These are phyloP conservation scores for Philhelius pedissequus DNA, from an alignment of 2,888 invertebrate species.

Conservation along the genomic window DNA sequence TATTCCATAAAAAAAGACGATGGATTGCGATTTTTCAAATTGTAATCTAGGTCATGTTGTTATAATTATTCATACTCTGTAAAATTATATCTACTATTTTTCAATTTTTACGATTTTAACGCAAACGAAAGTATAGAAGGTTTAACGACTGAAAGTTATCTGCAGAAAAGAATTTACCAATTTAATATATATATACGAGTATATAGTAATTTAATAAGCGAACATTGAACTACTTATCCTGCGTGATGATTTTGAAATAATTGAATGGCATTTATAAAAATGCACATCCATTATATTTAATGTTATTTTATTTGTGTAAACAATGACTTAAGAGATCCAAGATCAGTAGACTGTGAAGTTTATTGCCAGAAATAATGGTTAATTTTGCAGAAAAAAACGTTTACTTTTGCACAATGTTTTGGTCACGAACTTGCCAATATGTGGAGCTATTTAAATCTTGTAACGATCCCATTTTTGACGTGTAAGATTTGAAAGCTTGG, in stretches of 20 bases:
- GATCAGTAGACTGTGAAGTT: slow-evolving; percentile 43
- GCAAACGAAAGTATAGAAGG: background rate
- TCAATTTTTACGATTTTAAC: background rate
- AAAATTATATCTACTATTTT: background rate
- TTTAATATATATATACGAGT: no score
- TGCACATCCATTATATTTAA: background rate
- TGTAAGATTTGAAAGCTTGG: no score
- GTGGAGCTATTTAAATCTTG: background rate
- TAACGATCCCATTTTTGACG: background rate
- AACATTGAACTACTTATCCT: background rate
- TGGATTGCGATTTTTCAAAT: background rate
- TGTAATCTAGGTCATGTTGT: background rate
- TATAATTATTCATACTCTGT: background rate
- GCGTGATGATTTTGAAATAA: background rate
- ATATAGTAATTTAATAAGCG: no score
- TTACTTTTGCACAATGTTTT: slow-evolving; percentile 42
- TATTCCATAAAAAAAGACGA: background rate
- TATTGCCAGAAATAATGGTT: slow-evolving; percentile 32
- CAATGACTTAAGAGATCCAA: background rate
- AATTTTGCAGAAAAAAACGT: slow-evolving; percentile 45
- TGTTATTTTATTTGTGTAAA: background rate
- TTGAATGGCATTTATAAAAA: background rate
- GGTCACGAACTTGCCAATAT: slow-evolving; percentile 41
- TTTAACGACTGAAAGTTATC: background rate
- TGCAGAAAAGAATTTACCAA: background rate